Evolutionary conservation across 2,888 invertebrate genomes (phyloP), one percentile per base, ranked within the genome.

Genomic region (Anthoptus insignis): DNA sequence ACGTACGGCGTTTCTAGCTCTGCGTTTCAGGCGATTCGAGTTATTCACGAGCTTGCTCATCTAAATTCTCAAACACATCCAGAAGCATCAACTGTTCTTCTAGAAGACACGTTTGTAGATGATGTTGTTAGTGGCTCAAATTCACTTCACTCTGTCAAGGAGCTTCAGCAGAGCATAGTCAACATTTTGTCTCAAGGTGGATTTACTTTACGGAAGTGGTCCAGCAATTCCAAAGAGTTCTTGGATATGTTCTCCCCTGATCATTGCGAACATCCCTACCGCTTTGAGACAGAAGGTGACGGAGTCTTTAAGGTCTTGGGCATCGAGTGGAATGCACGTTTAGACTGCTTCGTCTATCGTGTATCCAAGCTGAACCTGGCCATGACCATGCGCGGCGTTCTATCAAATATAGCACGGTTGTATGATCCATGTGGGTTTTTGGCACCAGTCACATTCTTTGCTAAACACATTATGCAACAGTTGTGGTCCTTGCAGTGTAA

Each of bases 1-100:
- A 73, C 74, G 3, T 71, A 73, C 58, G 77, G 75, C 5, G 61
- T 68, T 13, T 66, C 73, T 19, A 71, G 70, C 19, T 42, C 68
- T 7, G 64, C 68, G 1, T 68, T 47, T 37, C 66, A 56, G 13
- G 70, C 68, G 9, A 68, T 67, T 9, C 59, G 68, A 1, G 58
- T 59, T 5, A 21, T 68, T 13, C 64, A 66, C 14, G 57, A 68
- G 42, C 22, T 68, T 9, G 65, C 61, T 0, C 39, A 29, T 11
- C 9, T 59, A 3, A 59, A 68, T n/a, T 21, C 14, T 6, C 3
- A 11, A 0, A 7, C 8, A 1, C 32, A 59, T 37, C 64, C 66
- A 21, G 58, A 59, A 21, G 59, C 64, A 6, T 24, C 68, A 1
- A 49, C 22, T n/a, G 68, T 50, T 8, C 37, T 68, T 13, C 50